Evolutionary conservation across 2,113 vertebrate species (phyloP).

Genomic region (Aramus guarauna): DNA sequence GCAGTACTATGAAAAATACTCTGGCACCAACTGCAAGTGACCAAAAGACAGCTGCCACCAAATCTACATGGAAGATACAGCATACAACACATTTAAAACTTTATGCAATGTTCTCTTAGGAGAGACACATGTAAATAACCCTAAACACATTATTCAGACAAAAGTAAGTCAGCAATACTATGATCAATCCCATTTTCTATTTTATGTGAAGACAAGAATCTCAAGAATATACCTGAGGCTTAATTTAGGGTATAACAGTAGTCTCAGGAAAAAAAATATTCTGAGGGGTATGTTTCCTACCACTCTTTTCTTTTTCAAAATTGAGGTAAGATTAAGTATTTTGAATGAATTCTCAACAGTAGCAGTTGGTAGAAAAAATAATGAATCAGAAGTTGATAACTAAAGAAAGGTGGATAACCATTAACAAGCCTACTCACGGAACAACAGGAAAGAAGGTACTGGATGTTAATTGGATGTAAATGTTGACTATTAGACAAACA

Average conservation of each 20-base stretch:
- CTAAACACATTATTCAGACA: not conserved
- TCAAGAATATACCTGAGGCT: not conserved
- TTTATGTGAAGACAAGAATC: not conserved
- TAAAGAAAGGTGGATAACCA: not conserved
- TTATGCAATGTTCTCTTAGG: not conserved
- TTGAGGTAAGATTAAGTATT: not conserved
- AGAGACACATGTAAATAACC: not conserved
- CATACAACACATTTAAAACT: not conserved
- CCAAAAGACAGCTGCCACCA: not conserved
- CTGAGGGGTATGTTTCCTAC: not conserved
- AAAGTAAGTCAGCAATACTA: not conserved
- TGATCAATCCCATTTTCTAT: not conserved
- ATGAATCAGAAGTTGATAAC: not conserved
- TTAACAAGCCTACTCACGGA: not conserved
- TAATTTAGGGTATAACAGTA: not conserved
- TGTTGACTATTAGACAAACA: not conserved
- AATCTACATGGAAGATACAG: not conserved
- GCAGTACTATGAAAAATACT: not conserved
- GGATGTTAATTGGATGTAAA: not conserved
- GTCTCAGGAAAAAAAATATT: not conserved
- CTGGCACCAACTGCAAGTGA: rapidly evolving
- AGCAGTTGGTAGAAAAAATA: not conserved
- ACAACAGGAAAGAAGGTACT: not conserved
- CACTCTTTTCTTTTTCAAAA: not conserved
- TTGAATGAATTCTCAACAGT: not conserved